Conservation (phyloP, 2,797 vertebrate species). For the Poeciliopsis presidionis region DNA sequence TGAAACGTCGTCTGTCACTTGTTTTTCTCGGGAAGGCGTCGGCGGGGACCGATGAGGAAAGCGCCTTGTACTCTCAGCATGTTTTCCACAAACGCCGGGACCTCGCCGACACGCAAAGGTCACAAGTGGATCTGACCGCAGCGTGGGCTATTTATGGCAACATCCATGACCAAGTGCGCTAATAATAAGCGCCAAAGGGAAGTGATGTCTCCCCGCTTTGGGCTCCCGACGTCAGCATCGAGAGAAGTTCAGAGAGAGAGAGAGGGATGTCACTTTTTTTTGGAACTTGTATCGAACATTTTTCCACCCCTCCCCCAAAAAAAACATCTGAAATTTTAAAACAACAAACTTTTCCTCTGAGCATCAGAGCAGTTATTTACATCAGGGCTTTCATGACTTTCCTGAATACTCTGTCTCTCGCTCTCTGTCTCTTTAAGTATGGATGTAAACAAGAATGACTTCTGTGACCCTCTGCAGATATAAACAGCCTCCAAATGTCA, state of each 20-base stretch:
- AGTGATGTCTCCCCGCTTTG: constrained; percentile 49
- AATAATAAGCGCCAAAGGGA: constrained; percentile 59
- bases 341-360: background rate
- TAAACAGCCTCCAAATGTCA: constrained; percentile 11
- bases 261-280: constrained; percentile 7
- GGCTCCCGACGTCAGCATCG: constrained; percentile 4
- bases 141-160: constrained; percentile 37
- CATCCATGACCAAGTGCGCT: constrained; percentile 36
- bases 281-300: background rate
- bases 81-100: constrained; percentile 4
- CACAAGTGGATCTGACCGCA: constrained; percentile 45
- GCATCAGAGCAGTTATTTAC: background rate
- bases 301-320: background rate
- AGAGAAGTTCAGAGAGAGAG: constrained; percentile 18
- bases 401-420: too few species aligned
- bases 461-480: constrained; percentile 8
- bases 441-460: constrained; percentile 10
- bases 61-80: background rate
- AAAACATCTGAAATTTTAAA: background rate
- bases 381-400: background rate
- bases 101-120: constrained; percentile 21
- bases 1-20: background rate
- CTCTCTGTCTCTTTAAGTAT: background rate
- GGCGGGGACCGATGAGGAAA: constrained; percentile 13
- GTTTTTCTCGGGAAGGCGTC: background rate